phyloP scores from a whole-genome alignment of 2,113 vertebrate genomes.

The Saimiri boliviensis region DNA sequence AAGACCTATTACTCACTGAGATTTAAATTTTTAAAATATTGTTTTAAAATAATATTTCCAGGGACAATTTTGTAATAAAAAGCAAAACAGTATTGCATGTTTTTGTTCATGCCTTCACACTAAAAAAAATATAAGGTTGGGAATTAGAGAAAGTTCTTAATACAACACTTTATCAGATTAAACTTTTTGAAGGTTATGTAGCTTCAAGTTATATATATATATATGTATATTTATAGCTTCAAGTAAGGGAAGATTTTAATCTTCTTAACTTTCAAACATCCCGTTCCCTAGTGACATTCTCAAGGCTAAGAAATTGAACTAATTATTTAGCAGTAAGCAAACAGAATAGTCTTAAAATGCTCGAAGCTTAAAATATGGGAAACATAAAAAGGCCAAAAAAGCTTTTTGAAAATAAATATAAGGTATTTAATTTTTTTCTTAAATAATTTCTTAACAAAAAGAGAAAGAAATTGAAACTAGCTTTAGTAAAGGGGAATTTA shows the following conservation, averaged over 20 bases:
- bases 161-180: neutral
- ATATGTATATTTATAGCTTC: neutral
- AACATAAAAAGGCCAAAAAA: neutral
- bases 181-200: neutral
- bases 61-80: neutral
- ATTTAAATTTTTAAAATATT: neutral
- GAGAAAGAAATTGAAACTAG: neutral
- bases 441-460: neutral
- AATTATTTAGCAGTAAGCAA: neutral
- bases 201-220: neutral
- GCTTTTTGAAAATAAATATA: neutral
- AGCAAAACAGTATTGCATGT: neutral
- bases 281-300: neutral
- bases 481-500: neutral
- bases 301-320: neutral
- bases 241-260: neutral
- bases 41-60: neutral
- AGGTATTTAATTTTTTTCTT: neutral
- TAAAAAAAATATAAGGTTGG: neutral
- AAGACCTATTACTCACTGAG: neutral
- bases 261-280: neutral
- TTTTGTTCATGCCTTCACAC: neutral
- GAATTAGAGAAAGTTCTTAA: neutral
- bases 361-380: neutral
- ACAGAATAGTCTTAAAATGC: neutral